phyloP scores from a whole-genome alignment of 2,797 vertebrate genomes.

The Crocidura indochinensis region DNA sequence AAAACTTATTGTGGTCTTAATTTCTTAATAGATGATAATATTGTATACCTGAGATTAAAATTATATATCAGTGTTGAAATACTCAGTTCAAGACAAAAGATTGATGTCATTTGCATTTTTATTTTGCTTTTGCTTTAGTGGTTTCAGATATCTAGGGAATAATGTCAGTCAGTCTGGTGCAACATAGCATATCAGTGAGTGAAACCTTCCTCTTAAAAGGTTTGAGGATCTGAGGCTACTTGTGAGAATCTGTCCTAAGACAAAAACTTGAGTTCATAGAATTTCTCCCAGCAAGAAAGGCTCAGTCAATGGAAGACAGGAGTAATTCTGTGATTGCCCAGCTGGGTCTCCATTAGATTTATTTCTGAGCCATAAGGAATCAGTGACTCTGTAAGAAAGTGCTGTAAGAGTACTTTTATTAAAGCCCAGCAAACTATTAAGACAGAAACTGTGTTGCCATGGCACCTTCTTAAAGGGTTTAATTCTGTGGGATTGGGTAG shows the following conservation, averaged over 20 bases:
- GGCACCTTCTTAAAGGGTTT: not conserved
- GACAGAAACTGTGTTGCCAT: not conserved
- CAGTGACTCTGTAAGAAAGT: not conserved
- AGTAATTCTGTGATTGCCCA: not conserved
- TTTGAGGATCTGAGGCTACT: not conserved
- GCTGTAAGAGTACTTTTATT: not conserved
- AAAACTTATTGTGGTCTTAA: not conserved
- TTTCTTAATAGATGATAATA: not conserved
- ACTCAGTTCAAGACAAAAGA: not conserved
- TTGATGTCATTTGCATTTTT: not conserved
- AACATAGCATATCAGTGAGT: not conserved
- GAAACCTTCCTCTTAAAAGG: not conserved
- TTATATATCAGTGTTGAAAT: not conserved
- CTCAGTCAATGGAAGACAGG: not conserved
- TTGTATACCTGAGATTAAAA: not conserved
- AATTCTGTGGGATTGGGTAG: not conserved
- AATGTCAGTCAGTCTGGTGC: not conserved
- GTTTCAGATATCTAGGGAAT: not conserved
- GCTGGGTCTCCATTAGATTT: not conserved
- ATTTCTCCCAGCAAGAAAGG: not conserved
- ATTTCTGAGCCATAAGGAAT: not conserved
- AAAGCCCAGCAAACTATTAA: not conserved
- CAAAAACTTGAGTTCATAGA: not conserved
- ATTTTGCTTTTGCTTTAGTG: not conserved
- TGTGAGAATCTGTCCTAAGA: not conserved